These are phyloP conservation scores for Drosophila jambulina DNA, from an alignment of 1,140 invertebrate species.

Conservation along the genomic window DNA sequence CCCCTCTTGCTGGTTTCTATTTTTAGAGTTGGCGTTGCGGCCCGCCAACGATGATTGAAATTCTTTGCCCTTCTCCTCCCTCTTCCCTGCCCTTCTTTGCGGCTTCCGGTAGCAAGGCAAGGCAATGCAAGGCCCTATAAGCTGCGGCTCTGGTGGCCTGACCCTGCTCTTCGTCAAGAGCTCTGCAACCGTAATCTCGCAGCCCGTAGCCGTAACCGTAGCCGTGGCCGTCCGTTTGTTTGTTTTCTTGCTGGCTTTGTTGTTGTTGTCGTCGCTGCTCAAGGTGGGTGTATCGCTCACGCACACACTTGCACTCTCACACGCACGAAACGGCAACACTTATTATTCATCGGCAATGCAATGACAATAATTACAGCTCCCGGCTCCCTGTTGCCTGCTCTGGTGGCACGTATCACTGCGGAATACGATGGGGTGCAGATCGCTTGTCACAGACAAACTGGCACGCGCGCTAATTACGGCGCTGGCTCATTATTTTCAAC, in stretches of 20 bases:
- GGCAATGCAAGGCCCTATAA: slow-evolving; percentile 1
- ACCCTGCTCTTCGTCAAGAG: slow-evolving; percentile 33
- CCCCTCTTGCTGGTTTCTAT: slow-evolving; percentile 43
- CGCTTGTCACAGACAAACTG: slow-evolving; percentile 3
- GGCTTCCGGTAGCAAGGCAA: slow-evolving; percentile 3
- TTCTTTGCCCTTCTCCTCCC: slow-evolving; percentile 1
- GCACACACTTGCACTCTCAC: slow-evolving; percentile 6
- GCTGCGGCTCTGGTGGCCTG: slow-evolving; percentile 12
- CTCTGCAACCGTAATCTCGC: slow-evolving; percentile 12
- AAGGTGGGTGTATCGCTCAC: slow-evolving; percentile 49
- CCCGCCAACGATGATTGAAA: slow-evolving; percentile 17
- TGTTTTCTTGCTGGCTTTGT: slow-evolving; percentile 30
- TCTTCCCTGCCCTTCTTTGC: background rate
- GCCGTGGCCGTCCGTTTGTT: slow-evolving; percentile 40
- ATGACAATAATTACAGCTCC: slow-evolving; percentile 24
- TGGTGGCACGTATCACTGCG: background rate
- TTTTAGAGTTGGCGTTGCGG: slow-evolving; percentile 63
- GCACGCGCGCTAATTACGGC: slow-evolving; percentile 21
- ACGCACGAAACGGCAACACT: slow-evolving; percentile 19
- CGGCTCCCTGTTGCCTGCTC: background rate
- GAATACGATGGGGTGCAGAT: background rate
- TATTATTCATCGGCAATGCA: slow-evolving; percentile 38
- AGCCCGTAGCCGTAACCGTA: slow-evolving; percentile 25
- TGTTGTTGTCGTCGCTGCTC: slow-evolving; percentile 13
- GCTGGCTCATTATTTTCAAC: slow-evolving; percentile 26